phyloP scores from a whole-genome alignment of 2,113 vertebrate genomes.

The Alaudala cheleensis region DNA sequence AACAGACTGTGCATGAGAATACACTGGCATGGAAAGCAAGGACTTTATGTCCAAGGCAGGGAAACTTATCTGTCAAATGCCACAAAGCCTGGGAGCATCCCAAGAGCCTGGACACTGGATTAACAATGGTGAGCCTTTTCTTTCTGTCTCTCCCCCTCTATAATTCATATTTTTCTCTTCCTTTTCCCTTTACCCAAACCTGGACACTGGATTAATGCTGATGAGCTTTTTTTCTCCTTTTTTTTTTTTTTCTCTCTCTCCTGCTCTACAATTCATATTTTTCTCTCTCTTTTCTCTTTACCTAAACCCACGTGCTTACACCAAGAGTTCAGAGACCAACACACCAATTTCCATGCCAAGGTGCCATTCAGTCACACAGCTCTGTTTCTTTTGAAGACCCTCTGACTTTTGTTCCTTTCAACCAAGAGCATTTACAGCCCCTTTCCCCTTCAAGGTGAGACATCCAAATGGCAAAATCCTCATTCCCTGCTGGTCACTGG shows the following conservation, averaged over 20 bases:
- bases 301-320: rapidly evolving
- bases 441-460: neutral
- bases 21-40: neutral
- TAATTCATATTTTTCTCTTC: neutral
- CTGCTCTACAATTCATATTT: neutral
- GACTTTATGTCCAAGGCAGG: neutral
- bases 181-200: neutral
- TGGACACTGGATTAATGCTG: neutral
- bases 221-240: too few relatives aligned
- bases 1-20: too few relatives aligned
- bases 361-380: neutral
- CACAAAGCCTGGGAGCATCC: neutral
- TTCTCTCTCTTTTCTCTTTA: neutral
- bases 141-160: neutral
- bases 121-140: too few relatives aligned
- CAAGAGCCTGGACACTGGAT: neutral
- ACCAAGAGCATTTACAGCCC: neutral
- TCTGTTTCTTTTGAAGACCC: neutral
- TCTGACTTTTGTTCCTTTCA: neutral
- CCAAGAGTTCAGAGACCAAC: too few relatives aligned
- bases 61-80: neutral
- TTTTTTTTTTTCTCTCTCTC: neutral
- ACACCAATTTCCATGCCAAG: neutral
- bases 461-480: neutral
- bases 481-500: neutral